A percentile compares a stretch with the other conserved stretches of the same genome.
These are phyloP conservation scores for Volucella zonaria DNA, from an alignment of 2,888 invertebrate genomes.

Conservation along the genomic window DNA sequence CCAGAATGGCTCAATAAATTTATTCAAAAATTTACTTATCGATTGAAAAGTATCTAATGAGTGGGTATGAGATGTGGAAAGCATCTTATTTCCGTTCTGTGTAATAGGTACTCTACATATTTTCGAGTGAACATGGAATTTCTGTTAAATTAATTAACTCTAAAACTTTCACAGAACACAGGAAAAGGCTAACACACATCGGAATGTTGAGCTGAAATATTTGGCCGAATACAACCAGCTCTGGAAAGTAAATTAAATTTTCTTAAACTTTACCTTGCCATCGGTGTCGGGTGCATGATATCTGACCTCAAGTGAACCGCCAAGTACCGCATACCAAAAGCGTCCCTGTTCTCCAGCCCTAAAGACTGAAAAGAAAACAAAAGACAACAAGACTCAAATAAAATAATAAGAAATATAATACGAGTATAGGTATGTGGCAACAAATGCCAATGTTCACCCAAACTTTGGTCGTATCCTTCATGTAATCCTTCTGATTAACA, in stretches of 20 bases:
- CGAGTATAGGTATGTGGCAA: too few relatives aligned
- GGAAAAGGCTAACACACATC: neutral
- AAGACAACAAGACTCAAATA: too few relatives aligned
- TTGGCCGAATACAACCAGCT: conserved; percentile 10
- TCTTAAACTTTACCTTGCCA: conserved; percentile 83
- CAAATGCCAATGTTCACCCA: conserved; percentile 2
- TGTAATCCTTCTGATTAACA: neutral
- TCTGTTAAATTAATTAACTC: conserved; percentile 51
- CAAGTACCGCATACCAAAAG: conserved; percentile 90
- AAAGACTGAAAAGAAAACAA: conserved; percentile 84
- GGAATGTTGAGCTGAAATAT: neutral
- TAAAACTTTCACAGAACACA: conserved; percentile 3
- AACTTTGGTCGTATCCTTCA: conserved; percentile 44
- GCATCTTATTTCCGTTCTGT: neutral
- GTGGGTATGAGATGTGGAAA: neutral
- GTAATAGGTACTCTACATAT: neutral
- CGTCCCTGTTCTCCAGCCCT: conserved; percentile 90
- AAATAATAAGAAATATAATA: too few relatives aligned
- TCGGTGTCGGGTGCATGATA: conserved; percentile 85
- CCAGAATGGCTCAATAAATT: conserved; percentile 8
- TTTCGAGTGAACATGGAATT: neutral
- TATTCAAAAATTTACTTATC: conserved; percentile 43
- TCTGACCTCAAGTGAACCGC: conserved; percentile 88
- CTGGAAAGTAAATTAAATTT: conserved; percentile 39
- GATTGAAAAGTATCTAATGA: conserved; percentile 8